Percentiles rank a stretch among this genome's conserved stretches.
These are phyloP conservation scores for Trachymyrmex septentrionalis DNA, from an alignment of 1,140 invertebrate species.

Conservation along the genomic window DNA sequence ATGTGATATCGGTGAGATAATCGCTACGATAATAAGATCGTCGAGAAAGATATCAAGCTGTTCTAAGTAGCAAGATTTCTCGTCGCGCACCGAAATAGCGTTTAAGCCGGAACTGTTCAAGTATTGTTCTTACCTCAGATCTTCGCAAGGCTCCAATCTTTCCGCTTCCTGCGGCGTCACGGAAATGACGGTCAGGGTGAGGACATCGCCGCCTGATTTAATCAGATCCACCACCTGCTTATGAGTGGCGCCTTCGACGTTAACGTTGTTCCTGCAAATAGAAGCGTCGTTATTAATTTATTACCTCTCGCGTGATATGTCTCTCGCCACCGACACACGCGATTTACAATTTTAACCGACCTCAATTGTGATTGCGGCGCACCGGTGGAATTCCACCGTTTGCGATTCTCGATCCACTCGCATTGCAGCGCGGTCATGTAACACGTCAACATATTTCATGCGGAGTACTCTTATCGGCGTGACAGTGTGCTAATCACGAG, in stretches of 20 bases:
- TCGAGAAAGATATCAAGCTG: background rate
- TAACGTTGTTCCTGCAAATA: constrained; percentile 96
- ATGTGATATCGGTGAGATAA: background rate
- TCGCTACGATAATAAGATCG: background rate
- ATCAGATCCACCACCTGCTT: constrained; percentile 99
- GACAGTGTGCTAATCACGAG: background rate
- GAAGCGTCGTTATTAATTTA: constrained; percentile 52
- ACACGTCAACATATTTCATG: constrained; percentile 79
- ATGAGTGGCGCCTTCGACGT: constrained; percentile 99
- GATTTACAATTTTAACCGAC: background rate
- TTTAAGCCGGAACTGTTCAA: too few relatives aligned
- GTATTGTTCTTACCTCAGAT: constrained; percentile 80
- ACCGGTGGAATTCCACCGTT: constrained; percentile 3
- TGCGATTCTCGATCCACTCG: constrained; percentile 74
- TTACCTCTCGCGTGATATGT: background rate
- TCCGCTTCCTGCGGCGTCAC: constrained; percentile 94
- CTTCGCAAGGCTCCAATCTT: constrained; percentile 84
- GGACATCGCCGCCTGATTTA: constrained; percentile 98
- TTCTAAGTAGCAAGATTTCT: background rate
- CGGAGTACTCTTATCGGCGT: background rate
- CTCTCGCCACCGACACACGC: constrained; percentile 7
- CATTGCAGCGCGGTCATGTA: constrained; percentile 81
- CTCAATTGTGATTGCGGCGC: constrained; percentile 41
- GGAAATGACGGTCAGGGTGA: constrained; percentile 98
- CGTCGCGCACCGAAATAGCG: too few relatives aligned